Conservation (phyloP, 1,140 invertebrate species). For the Tetramorium alpestre region DNA sequence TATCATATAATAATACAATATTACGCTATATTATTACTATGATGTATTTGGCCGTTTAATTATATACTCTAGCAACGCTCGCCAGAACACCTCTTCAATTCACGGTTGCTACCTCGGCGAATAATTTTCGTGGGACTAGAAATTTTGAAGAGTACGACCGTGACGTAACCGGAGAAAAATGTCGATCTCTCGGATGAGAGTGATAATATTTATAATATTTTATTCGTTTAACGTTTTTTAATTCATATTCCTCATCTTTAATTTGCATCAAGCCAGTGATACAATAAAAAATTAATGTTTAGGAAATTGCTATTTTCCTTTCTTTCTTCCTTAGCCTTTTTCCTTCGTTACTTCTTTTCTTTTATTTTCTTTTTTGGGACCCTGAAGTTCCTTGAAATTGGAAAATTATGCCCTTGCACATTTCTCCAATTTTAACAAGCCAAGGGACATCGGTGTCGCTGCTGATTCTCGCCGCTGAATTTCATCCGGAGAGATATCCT, state of each 20-base stretch:
- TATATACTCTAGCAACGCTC: constrained; percentile 71
- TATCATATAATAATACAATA: constrained; percentile 65
- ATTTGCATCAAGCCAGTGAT: background rate
- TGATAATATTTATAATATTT: constrained; percentile 18
- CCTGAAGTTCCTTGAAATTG: background rate
- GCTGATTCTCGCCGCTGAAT: background rate
- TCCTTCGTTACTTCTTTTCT: background rate
- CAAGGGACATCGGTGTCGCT: background rate
- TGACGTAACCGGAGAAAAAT: constrained; percentile 66
- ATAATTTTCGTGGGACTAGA: constrained; percentile 77
- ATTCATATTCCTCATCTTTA: background rate
- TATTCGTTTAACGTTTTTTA: background rate
- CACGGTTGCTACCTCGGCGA: constrained; percentile 61
- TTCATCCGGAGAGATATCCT: background rate
- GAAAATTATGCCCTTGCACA: constrained; percentile 7
- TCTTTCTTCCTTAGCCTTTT: background rate
- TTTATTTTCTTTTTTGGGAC: background rate
- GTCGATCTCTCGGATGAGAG: constrained; percentile 26
- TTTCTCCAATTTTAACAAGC: constrained; percentile 10
- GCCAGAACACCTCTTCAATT: constrained; percentile 54
- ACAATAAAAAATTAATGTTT: background rate
- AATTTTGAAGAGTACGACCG: constrained; percentile 75
- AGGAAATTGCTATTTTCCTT: background rate
- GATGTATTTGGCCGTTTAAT: constrained; percentile 83
- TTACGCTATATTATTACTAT: constrained; percentile 68